Conservation (phyloP, 1,140 invertebrate species). For the Drosophila ogumai region DNA sequence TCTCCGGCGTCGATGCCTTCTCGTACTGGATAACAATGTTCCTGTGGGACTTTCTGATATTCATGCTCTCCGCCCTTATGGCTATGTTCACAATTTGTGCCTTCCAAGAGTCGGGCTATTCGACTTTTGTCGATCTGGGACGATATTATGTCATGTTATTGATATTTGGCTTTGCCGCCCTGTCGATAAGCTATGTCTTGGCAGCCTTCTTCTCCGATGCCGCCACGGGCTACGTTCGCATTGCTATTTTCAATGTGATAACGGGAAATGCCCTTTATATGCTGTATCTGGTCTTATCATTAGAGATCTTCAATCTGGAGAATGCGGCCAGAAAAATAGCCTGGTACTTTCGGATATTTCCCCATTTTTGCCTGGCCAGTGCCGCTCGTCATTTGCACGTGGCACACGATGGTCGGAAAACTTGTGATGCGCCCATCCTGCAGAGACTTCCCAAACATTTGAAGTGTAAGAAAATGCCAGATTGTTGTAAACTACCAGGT, state of each 20-base stretch:
- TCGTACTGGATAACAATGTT: slow-evolving; percentile 90
- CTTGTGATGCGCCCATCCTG: background rate
- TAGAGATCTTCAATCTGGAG: slow-evolving; percentile 86
- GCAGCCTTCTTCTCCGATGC: slow-evolving; percentile 86
- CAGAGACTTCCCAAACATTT: background rate
- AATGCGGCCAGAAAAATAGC: slow-evolving; percentile 86
- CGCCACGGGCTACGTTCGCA: slow-evolving; percentile 90
- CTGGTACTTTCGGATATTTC: slow-evolving; percentile 88
- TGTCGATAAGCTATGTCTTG: slow-evolving; percentile 87
- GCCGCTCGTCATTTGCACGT: slow-evolving; percentile 14
- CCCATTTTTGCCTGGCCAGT: slow-evolving; percentile 89
- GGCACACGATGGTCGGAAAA: slow-evolving; percentile 10
- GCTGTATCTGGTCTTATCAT: slow-evolving; percentile 86
- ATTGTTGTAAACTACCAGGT: slow-evolving; percentile 57
- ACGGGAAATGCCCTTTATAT: slow-evolving; percentile 83
- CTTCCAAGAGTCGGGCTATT: slow-evolving; percentile 87
- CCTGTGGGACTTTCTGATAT: slow-evolving; percentile 90
- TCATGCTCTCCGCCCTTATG: slow-evolving; percentile 86
- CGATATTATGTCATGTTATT: slow-evolving; percentile 85
- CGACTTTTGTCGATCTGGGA: slow-evolving; percentile 83
- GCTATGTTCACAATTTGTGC: slow-evolving; percentile 86
- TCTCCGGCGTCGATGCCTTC: slow-evolving; percentile 90
- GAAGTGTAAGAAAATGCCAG: slow-evolving; percentile 13
- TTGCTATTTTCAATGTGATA: slow-evolving; percentile 87
- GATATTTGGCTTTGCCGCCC: slow-evolving; percentile 85